A percentile compares a stretch with the other conserved stretches of the same genome.
phyloP scores from a whole-genome alignment of 2,113 vertebrate genomes.

The Crocuta crocuta region DNA sequence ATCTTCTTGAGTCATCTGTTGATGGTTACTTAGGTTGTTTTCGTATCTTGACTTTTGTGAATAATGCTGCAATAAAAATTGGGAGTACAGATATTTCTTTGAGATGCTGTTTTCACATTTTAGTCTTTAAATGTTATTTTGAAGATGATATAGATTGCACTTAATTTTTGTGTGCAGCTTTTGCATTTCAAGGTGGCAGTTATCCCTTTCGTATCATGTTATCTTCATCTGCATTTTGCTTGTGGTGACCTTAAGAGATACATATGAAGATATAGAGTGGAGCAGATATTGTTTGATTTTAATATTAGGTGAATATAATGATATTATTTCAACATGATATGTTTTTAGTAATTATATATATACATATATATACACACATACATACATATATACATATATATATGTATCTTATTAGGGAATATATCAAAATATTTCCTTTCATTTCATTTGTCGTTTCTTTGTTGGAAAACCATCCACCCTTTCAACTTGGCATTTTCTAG shows the following conservation, averaged over 20 bases:
- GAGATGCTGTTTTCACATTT: background rate
- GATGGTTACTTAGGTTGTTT: background rate
- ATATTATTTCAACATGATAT: background rate
- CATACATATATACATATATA: no score
- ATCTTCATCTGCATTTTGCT: background rate
- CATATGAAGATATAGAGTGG: background rate
- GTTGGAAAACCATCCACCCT: background rate
- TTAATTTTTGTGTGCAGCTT: slow-evolving; percentile 5
- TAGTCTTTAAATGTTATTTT: slow-evolving; percentile 29
- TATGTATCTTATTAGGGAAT: background rate
- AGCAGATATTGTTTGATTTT: background rate
- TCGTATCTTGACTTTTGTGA: background rate
- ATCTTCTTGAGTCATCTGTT: background rate
- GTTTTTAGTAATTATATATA: background rate
- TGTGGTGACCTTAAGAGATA: background rate
- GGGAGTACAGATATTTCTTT: background rate
- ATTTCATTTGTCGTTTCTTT: background rate
- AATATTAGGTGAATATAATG: background rate
- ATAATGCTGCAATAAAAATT: background rate
- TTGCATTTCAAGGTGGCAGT: background rate
- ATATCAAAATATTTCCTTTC: background rate
- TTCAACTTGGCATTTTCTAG: background rate
- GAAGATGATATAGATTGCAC: background rate
- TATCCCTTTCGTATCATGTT: background rate
- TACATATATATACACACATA: no score